phyloP scores from a whole-genome alignment of 2,113 vertebrate species.

The Oreocharis arfaki region DNA sequence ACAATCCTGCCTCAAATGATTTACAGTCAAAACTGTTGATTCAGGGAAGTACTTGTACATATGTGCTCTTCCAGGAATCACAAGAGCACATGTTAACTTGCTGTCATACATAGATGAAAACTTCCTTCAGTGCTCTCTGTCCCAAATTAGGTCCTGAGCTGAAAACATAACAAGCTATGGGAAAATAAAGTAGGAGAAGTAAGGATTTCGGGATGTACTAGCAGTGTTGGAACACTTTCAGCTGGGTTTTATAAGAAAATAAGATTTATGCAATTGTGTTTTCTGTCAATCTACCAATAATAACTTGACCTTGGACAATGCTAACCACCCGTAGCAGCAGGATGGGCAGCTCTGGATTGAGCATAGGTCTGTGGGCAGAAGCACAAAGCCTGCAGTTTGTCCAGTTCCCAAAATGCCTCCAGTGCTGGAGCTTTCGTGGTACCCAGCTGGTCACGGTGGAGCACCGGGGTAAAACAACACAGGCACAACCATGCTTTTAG shows the following conservation, averaged over 20 bases:
- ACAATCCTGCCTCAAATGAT: constrained; percentile 1
- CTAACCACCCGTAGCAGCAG: neutral
- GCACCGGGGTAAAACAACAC: neutral
- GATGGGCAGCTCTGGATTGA: neutral
- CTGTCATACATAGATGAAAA: neutral
- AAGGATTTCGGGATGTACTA: neutral
- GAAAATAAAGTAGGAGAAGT: neutral
- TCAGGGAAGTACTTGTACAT: constrained; percentile 4
- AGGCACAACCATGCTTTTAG: neutral
- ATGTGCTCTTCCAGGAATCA: neutral
- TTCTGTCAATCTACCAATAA: neutral
- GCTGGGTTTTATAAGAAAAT: neutral
- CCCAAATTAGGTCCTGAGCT: neutral
- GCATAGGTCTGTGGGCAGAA: neutral
- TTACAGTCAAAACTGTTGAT: constrained; percentile 21
- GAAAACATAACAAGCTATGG: neutral
- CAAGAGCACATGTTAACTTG: neutral
- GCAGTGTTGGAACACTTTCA: neutral
- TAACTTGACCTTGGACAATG: neutral
- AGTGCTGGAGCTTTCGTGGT: neutral
- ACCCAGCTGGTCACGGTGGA: neutral
- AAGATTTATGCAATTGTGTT: neutral
- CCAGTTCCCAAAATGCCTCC: neutral
- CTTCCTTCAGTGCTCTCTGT: neutral
- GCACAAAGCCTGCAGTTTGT: neutral